Conservation (phyloP, 2,888 invertebrate species). For the Tineola bisselliella region DNA sequence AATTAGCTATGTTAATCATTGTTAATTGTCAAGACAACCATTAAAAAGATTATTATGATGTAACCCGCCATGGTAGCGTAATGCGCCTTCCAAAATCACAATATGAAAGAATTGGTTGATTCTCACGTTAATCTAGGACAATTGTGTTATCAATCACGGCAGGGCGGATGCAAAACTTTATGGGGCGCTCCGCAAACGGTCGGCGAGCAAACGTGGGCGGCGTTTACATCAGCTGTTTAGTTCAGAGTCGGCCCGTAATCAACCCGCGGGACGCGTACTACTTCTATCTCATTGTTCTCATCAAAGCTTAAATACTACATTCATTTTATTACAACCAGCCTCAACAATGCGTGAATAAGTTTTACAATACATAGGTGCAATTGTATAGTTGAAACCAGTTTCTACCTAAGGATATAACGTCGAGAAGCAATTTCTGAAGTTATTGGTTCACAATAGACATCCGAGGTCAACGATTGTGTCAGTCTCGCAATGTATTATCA, state of each 20-base stretch:
- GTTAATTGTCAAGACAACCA: slow-evolving; percentile 2
- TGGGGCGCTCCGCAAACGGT: slow-evolving; percentile 23
- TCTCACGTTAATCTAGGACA: slow-evolving; percentile 61
- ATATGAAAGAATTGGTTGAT: slow-evolving; percentile 21
- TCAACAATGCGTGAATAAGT: not conserved
- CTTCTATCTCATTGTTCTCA: slow-evolving; percentile 1
- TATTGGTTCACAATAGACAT: slow-evolving; percentile 28
- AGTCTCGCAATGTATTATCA: not conserved
- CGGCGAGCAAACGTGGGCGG: slow-evolving; percentile 39
- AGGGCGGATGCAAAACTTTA: slow-evolving; percentile 49
- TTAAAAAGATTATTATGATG: not conserved
- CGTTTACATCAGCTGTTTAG: slow-evolving; percentile 37
- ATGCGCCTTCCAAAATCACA: no score
- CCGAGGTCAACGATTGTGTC: slow-evolving; percentile 41
- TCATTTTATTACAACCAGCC: not conserved
- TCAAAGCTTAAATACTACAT: not conserved
- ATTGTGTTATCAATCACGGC: slow-evolving; percentile 54
- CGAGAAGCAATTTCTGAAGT: slow-evolving; percentile 3
- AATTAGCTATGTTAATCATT: slow-evolving; percentile 30
- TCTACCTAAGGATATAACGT: not conserved
- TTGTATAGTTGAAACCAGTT: not conserved
- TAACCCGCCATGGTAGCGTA: no score
- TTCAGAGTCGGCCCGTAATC: slow-evolving; percentile 30
- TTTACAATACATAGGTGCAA: not conserved
- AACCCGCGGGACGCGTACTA: slow-evolving; percentile 19